A percentile compares a stretch with the other conserved stretches of the same genome.
These are phyloP conservation scores for Penelope pileata DNA, from an alignment of 2,113 vertebrate species.

Conservation along the genomic window DNA sequence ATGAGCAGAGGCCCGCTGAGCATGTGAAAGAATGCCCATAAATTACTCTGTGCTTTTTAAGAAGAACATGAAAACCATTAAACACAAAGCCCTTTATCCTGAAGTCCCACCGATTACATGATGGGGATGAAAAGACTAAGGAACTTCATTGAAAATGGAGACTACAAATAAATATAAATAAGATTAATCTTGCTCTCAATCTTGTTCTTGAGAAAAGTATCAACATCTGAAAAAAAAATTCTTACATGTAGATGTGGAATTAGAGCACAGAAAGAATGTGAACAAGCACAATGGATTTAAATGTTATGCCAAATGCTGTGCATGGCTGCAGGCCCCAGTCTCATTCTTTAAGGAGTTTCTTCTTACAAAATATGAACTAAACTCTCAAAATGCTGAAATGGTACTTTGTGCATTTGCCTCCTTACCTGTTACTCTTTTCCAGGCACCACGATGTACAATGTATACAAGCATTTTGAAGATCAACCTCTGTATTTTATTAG, in stretches of 20 bases:
- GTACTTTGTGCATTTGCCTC: background rate
- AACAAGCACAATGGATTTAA: background rate
- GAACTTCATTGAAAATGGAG: background rate
- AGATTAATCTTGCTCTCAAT: background rate
- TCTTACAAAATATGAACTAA: background rate
- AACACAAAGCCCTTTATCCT: background rate
- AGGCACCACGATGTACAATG: background rate
- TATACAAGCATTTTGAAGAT: background rate
- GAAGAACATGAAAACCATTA: slow-evolving; percentile 8
- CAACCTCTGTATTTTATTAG: background rate
- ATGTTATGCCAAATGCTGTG: background rate
- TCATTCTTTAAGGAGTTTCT: background rate
- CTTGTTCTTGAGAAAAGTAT: background rate
- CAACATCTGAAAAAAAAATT: background rate
- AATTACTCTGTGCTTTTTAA: background rate
- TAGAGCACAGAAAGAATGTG: background rate
- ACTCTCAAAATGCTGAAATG: background rate
- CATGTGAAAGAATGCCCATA: background rate
- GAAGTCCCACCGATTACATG: background rate
- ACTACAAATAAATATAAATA: background rate
- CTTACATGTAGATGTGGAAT: background rate
- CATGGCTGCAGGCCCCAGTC: background rate
- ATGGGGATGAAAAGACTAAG: background rate
- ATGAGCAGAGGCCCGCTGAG: background rate
- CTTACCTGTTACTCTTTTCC: background rate